phyloP scores from a whole-genome alignment of 2,888 invertebrate genomes.

The Minunthozetes semirufus region DNA sequence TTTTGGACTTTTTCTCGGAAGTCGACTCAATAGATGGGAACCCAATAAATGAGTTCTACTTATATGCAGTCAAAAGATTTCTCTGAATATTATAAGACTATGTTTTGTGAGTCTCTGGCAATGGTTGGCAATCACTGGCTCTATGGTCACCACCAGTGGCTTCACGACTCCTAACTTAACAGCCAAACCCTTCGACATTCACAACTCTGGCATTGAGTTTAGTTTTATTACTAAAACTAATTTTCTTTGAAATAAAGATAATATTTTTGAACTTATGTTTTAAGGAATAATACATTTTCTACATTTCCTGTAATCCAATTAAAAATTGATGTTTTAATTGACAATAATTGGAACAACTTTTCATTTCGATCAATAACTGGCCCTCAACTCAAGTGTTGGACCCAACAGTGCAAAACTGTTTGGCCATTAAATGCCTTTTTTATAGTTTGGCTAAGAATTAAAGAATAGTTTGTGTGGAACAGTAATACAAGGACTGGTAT shows the following conservation, averaged over 20 bases:
- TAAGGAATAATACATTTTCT: background rate
- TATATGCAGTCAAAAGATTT: background rate
- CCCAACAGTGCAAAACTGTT: background rate
- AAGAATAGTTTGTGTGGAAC: background rate
- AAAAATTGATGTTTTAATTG: background rate
- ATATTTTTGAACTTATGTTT: background rate
- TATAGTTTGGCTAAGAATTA: background rate
- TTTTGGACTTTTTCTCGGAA: constrained; percentile 2
- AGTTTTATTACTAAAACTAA: constrained; percentile 1
- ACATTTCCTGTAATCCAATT: background rate
- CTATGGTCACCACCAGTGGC: background rate
- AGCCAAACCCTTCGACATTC: background rate
- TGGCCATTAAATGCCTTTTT: background rate
- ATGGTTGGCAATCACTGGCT: too few species aligned
- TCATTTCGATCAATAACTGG: background rate
- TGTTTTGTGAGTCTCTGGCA: background rate
- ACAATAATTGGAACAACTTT: background rate
- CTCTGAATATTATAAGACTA: background rate
- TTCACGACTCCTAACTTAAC: background rate
- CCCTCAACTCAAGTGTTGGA: background rate
- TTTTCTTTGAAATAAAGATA: background rate
- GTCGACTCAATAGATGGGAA: background rate
- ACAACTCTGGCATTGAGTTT: background rate
- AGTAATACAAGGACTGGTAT: background rate
- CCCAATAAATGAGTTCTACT: constrained; percentile 1